Conservation (phyloP, 2,797 vertebrate species). For the Neopelma chrysocephalum region DNA sequence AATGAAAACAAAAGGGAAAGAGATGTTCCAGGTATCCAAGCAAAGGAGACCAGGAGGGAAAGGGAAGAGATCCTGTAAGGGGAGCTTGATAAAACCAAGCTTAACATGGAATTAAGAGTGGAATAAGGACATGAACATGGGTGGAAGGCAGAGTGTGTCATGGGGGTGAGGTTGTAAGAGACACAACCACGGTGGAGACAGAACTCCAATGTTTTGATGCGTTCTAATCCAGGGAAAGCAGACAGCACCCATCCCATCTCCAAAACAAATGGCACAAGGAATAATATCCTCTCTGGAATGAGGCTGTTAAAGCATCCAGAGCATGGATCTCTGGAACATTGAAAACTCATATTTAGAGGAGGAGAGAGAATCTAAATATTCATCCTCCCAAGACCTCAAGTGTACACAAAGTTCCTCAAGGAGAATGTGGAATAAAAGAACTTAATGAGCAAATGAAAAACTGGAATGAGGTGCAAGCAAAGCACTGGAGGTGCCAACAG, state of each 20-base stretch:
- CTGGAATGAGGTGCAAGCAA: not conserved
- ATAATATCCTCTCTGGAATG: not conserved
- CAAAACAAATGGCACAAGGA: not conserved
- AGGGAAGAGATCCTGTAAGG: not conserved
- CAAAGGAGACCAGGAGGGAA: not conserved
- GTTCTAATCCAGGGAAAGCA: not conserved
- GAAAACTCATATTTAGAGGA: not conserved
- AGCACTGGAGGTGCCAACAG: not conserved
- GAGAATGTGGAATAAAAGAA: not conserved
- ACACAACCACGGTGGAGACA: not conserved
- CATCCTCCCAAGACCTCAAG: not conserved
- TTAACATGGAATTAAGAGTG: not conserved
- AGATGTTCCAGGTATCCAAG: not conserved
- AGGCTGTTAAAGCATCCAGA: not conserved
- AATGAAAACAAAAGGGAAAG: not conserved
- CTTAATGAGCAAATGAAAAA: not conserved
- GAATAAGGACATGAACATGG: not conserved
- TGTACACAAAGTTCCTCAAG: not conserved
- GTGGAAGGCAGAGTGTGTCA: not conserved
- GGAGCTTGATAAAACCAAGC: not conserved
- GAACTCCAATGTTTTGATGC: not conserved
- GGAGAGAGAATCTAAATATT: not conserved
- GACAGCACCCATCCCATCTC: not conserved
- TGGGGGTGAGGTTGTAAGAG: not conserved
- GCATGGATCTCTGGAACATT: not conserved